Base-by-base conservation (phyloP, 1,140 invertebrate species). In the Drosophila tani region DNA sequence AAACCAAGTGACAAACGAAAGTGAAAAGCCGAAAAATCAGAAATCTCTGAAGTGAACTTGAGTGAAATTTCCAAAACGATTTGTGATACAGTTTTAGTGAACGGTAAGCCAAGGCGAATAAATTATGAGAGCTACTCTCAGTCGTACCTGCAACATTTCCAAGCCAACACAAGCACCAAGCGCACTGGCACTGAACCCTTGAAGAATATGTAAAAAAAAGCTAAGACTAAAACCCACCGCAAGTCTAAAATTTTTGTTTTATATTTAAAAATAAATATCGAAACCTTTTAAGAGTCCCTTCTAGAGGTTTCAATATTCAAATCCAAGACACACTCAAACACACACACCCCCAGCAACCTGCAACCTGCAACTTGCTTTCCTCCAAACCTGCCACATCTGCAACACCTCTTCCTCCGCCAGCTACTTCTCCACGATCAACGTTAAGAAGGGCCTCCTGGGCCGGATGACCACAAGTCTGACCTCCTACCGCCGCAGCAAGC, bases 391-490 rank as follows among this genome's bases (percentile, higher is more conserved):
- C 27, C 35, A 24, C 21, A 46, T 41, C 15, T 45, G 40, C 27
- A 19, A 17, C 58, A 24, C 38, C 50, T 17, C 32, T 27, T 47
- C 40, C 41, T 12, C 35, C 51, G 51, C 15, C 35, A 92, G 91
- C 79, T 92, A 92, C 75, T 92, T 92, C 51, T 92, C 91, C 49
- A 91, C 91, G 41, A 92, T 92, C 78, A 92, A 80, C 82, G 82
- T 81, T 58, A 92, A 91, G 71, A 92, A 92, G 75, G 85, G 91
- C 65, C 78, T 92, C 14, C 62, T 92, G 27, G 86, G 88, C 73
- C 91, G 91, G 49, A 92, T 92, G 91, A 92, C 91, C 74, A 92
- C 91, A 50, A 92, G 90, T 64, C 80, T 92, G 47, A 90, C 91
- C 40, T 92, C 91, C 55, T 92, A 90, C 66, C 90, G 91, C n/a